These are phyloP conservation scores for Ditylenchus dipsaci DNA, from an alignment of 1,140 invertebrate species.

Conservation along the genomic window DNA sequence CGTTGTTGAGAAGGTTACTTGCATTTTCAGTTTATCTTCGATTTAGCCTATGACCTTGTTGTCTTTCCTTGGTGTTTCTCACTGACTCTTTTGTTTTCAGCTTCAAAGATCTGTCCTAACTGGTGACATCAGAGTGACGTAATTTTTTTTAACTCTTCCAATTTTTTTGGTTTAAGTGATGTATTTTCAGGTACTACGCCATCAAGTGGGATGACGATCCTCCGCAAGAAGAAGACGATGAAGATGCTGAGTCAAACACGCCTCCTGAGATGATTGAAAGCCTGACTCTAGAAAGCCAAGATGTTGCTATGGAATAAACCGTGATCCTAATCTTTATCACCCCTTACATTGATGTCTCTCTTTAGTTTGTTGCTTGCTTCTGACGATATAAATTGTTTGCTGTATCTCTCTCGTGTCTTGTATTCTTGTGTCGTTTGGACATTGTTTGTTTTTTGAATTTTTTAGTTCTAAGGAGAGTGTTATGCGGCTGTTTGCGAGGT, in stretches of 20 bases:
- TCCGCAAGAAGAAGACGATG: slow-evolving; percentile 13
- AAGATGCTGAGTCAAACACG: neutral
- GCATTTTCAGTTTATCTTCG: neutral
- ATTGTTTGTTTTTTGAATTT: no score
- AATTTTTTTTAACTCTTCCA: neutral
- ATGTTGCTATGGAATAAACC: neutral
- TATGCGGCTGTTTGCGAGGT: no score
- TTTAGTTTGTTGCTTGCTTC: no score
- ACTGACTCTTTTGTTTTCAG: slow-evolving; percentile 10
- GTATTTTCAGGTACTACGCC: slow-evolving; percentile 36
- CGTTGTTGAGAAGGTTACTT: slow-evolving; percentile 77
- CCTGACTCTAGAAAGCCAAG: neutral
- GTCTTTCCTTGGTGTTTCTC: no score
- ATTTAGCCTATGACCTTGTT: no score
- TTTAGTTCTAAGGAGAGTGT: no score
- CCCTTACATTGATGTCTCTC: neutral
- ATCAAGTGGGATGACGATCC: slow-evolving; percentile 49
- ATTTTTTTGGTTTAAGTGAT: no score
- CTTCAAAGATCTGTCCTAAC: slow-evolving; percentile 9
- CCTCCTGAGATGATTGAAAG: neutral
- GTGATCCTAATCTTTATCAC: neutral
- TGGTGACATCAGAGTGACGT: neutral
- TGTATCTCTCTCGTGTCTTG: no score
- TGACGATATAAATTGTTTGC: no score
- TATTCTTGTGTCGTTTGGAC: no score